Conservation (phyloP, 2,113 vertebrate species). For the Laticauda colubrina region DNA sequence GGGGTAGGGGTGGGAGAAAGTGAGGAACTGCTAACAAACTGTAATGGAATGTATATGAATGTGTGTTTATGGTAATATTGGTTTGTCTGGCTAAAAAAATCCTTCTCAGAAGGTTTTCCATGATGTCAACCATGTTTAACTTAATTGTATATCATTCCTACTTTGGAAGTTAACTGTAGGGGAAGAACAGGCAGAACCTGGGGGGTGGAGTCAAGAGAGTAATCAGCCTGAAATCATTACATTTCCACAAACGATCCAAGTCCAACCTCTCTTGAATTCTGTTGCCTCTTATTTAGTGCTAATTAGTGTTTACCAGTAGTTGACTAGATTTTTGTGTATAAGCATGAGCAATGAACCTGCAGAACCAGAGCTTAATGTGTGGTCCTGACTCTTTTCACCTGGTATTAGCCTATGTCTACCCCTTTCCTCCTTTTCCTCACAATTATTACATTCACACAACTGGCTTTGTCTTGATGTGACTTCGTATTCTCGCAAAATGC, state of each 20-base stretch:
- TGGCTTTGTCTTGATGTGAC: background rate
- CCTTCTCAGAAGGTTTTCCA: background rate
- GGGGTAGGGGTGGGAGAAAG: background rate
- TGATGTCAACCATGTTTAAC: rapidly evolving
- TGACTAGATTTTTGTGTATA: background rate
- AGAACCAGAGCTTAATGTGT: background rate
- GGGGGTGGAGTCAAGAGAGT: background rate
- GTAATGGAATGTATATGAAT: background rate
- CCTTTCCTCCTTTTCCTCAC: background rate
- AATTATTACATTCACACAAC: background rate
- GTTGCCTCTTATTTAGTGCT: background rate
- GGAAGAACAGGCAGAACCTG: background rate
- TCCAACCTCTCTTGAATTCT: background rate
- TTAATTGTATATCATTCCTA: background rate
- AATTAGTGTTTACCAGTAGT: background rate
- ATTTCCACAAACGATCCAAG: background rate
- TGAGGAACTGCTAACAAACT: background rate
- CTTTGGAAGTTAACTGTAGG: background rate
- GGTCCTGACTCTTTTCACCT: background rate
- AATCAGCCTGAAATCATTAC: background rate
- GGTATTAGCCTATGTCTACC: background rate
- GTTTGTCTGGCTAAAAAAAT: background rate
- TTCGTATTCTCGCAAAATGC: background rate
- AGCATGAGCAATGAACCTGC: background rate
- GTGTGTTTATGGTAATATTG: background rate